Evolutionary conservation across 2,797 vertebrate genomes (phyloP).

Genomic region (Oreortyx pictus): DNA sequence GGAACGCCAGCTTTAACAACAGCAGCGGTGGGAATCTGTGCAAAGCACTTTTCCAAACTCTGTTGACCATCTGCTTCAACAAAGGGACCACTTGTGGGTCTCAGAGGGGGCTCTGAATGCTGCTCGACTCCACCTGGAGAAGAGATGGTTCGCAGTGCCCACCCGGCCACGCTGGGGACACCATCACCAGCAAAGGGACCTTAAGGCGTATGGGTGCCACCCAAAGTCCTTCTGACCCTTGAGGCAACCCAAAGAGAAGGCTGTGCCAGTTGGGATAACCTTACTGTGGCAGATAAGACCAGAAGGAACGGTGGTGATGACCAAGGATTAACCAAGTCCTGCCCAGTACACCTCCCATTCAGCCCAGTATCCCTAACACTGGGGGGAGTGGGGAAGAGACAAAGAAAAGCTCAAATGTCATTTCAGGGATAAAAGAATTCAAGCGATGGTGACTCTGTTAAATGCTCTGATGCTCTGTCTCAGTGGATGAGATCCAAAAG

Average conservation of each 20-base stretch:
- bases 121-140: neutral
- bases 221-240: neutral
- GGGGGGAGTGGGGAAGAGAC: neutral
- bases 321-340: neutral
- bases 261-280: neutral
- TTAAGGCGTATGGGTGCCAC: neutral
- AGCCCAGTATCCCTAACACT: neutral
- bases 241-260: neutral
- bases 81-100: neutral
- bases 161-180: neutral
- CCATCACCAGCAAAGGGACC: neutral
- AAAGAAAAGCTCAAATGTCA: neutral
- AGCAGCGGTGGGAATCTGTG: neutral
- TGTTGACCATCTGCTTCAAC: neutral
- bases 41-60: neutral
- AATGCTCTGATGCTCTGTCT: neutral
- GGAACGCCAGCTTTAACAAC: neutral
- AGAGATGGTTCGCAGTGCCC: neutral
- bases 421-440: neutral
- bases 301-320: neutral
- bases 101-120: conserved; percentile 5
- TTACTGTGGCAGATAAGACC: neutral
- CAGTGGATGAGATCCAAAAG: neutral
- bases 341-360: neutral
- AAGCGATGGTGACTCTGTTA: neutral